phyloP scores from a whole-genome alignment of 2,797 vertebrate species.

The Muscicapa striata region DNA sequence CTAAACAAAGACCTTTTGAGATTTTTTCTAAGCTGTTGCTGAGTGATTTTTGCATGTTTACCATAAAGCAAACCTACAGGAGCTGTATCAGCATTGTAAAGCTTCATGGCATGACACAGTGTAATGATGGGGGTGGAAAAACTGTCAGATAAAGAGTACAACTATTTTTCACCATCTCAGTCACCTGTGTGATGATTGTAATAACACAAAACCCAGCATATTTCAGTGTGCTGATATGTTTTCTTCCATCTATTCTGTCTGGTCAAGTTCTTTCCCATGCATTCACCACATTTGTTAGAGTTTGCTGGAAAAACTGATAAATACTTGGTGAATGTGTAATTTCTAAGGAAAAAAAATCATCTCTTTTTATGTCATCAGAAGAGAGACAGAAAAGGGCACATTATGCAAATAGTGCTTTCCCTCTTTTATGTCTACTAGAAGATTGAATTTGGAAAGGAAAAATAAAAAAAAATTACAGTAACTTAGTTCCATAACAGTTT shows the following conservation, averaged over 20 bases:
- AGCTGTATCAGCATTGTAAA: constrained; percentile 8
- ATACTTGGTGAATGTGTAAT: neutral
- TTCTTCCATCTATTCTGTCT: neutral
- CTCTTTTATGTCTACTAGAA: neutral
- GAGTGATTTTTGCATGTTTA: constrained; percentile 53
- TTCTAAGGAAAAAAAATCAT: neutral
- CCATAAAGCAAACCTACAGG: neutral
- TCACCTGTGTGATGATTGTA: neutral
- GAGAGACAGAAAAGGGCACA: neutral
- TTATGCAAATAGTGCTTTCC: neutral
- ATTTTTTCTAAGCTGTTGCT: constrained; percentile 49
- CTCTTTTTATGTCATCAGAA: neutral
- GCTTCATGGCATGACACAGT: neutral
- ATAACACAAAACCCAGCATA: neutral
- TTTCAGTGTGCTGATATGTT: neutral
- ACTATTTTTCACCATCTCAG: neutral
- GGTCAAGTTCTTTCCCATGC: neutral
- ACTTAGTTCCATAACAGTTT: neutral
- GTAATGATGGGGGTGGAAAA: neutral
- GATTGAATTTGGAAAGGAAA: neutral
- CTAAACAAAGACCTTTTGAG: constrained; percentile 62
- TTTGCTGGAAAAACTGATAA: neutral
- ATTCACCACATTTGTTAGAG: neutral
- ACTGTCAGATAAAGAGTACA: constrained; percentile 10
- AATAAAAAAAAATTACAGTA: neutral